Conservation (phyloP, 2,113 vertebrate species). For the Pituophis catenifer region DNA sequence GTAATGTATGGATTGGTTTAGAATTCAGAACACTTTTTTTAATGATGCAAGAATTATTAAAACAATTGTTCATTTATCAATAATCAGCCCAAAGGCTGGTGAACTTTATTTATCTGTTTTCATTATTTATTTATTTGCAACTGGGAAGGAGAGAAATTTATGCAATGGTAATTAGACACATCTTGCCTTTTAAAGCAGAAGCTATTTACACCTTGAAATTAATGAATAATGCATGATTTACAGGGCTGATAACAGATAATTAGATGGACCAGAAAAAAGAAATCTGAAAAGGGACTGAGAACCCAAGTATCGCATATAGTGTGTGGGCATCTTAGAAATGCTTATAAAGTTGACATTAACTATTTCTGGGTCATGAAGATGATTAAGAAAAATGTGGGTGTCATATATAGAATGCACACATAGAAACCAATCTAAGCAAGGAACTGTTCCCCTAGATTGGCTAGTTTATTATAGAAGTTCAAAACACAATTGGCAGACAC, state of each 20-base stretch:
- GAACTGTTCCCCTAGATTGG: constrained; percentile 70
- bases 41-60: constrained; percentile 23
- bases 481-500: constrained; percentile 77
- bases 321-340: constrained; percentile 77
- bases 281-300: constrained; percentile 66
- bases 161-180: constrained; percentile 33
- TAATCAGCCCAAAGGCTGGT: constrained; percentile 26
- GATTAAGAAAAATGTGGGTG: constrained; percentile 82
- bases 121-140: neutral
- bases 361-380: constrained; percentile 80
- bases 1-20: constrained; percentile 25
- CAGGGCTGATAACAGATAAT: constrained; percentile 61
- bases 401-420: constrained; percentile 51
- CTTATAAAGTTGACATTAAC: constrained; percentile 78
- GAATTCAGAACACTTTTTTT: constrained; percentile 12
- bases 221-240: constrained; percentile 58
- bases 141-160: neutral
- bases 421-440: constrained; percentile 34
- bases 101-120: constrained; percentile 4
- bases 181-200: constrained; percentile 57
- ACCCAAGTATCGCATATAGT: constrained; percentile 74
- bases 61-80: constrained; percentile 18
- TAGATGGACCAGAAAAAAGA: constrained; percentile 65
- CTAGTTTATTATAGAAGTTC: constrained; percentile 74
- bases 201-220: constrained; percentile 45